phyloP scores from a whole-genome alignment of 2,888 invertebrate species.

The Chrysolina oricalcia region DNA sequence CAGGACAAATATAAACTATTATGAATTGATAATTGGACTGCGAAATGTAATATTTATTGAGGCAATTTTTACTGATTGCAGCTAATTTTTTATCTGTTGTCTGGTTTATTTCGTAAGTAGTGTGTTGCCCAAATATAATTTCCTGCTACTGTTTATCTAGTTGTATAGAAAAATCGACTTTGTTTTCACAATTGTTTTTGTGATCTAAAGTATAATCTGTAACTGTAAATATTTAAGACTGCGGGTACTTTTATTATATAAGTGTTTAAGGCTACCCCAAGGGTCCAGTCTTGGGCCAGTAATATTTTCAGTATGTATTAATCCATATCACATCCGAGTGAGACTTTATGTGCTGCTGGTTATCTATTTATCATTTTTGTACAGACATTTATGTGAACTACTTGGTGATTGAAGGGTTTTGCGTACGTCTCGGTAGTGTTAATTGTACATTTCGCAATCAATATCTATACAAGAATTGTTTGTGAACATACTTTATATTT shows the following conservation, averaged over 20 bases:
- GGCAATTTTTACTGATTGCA: no score
- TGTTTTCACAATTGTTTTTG: not conserved
- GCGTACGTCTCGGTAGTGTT: not conserved
- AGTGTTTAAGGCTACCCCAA: not conserved
- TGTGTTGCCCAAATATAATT: not conserved
- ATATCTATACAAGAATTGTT: conserved; percentile 21
- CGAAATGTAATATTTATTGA: no score
- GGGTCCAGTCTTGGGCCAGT: conserved; percentile 1
- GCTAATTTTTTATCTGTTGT: no score
- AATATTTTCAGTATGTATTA: not conserved
- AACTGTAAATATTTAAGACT: conserved; percentile 4
- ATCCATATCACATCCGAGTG: not conserved
- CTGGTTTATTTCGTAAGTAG: no score
- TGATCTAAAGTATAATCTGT: not conserved
- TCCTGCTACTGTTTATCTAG: not conserved
- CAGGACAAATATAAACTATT: no score
- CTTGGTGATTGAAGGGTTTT: not conserved
- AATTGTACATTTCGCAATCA: conserved; percentile 9
- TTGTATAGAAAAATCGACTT: not conserved
- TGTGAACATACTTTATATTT: conserved; percentile 31
- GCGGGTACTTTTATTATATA: not conserved
- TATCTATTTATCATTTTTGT: conserved; percentile 3
- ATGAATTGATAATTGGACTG: no score
- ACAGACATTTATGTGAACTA: not conserved
- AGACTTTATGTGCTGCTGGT: not conserved